These are phyloP conservation scores for Strigamia maritima DNA, from an alignment of 2,888 invertebrate genomes.

Conservation along the genomic window DNA sequence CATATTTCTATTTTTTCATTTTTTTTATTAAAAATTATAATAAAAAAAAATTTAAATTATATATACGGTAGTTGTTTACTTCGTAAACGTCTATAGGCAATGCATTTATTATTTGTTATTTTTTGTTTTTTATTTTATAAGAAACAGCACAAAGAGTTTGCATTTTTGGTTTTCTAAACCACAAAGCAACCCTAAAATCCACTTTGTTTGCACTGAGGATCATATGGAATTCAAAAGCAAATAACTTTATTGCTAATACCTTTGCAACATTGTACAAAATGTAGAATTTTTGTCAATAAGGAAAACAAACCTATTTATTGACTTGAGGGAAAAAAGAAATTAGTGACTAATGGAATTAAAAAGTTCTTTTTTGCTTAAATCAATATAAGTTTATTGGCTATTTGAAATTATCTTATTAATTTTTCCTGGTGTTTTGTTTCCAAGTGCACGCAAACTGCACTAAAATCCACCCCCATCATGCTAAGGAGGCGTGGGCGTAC, in stretches of 20 bases:
- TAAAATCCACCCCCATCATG: slow-evolving; percentile 34
- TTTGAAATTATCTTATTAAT: slow-evolving; percentile 34
- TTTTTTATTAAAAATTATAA: no score
- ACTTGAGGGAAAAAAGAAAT: neutral
- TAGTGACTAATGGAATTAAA: slow-evolving; percentile 18
- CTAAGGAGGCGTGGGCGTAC: slow-evolving; percentile 23
- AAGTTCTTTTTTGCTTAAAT: neutral
- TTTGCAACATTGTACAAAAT: neutral
- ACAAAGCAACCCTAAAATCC: neutral
- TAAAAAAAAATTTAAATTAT: no score
- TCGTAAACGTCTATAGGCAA: no score
- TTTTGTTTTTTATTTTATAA: neutral
- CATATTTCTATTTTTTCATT: no score
- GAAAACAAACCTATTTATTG: neutral
- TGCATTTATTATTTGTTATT: neutral
- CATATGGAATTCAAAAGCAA: slow-evolving; percentile 3
- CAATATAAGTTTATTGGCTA: slow-evolving; percentile 26
- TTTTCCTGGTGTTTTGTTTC: slow-evolving; percentile 21
- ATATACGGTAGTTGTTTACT: no score
- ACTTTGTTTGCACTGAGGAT: slow-evolving; percentile 13
- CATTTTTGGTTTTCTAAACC: neutral
- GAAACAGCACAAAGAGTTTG: neutral
- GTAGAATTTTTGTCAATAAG: neutral
- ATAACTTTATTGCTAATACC: slow-evolving; percentile 18
- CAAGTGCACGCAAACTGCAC: slow-evolving; percentile 25